These are phyloP conservation scores for Trogon surrucura DNA, from an alignment of 2,113 vertebrate genomes.

Conservation along the genomic window DNA sequence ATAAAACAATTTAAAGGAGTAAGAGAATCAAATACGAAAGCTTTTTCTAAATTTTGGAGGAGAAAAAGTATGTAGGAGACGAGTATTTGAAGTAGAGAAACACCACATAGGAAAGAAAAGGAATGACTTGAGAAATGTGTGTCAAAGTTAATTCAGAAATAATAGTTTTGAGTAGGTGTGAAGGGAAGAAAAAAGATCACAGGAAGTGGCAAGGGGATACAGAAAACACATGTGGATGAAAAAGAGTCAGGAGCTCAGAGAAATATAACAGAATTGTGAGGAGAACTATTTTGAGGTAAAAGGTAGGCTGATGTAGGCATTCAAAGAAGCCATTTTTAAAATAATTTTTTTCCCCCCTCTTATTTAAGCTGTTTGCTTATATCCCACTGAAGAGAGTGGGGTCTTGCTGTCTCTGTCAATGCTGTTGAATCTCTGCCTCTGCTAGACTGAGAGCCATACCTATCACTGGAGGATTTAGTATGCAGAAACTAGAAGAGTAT, in stretches of 20 bases:
- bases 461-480: neutral
- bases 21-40: neutral
- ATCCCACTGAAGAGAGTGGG: neutral
- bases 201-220: slow-evolving; percentile 24
- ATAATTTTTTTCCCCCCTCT: too few species aligned
- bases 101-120: neutral
- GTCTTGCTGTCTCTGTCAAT: neutral
- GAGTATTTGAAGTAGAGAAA: slow-evolving; percentile 2
- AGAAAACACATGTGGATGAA: neutral
- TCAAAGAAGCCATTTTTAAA: neutral
- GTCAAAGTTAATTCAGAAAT: slow-evolving; percentile 44
- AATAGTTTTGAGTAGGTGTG: slow-evolving; percentile 53
- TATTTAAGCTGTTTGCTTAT: neutral
- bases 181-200: slow-evolving; percentile 21
- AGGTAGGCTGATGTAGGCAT: neutral
- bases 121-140: slow-evolving; percentile 23
- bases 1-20: neutral
- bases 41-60: neutral
- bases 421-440: neutral
- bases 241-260: neutral
- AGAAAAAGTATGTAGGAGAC: neutral
- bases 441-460: neutral
- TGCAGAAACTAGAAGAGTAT: neutral
- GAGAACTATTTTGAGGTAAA: neutral
- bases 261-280: neutral